These are phyloP conservation scores for Pachyrhynchus sulphureomaculatus DNA, from an alignment of 1,140 invertebrate species.

Conservation along the genomic window DNA sequence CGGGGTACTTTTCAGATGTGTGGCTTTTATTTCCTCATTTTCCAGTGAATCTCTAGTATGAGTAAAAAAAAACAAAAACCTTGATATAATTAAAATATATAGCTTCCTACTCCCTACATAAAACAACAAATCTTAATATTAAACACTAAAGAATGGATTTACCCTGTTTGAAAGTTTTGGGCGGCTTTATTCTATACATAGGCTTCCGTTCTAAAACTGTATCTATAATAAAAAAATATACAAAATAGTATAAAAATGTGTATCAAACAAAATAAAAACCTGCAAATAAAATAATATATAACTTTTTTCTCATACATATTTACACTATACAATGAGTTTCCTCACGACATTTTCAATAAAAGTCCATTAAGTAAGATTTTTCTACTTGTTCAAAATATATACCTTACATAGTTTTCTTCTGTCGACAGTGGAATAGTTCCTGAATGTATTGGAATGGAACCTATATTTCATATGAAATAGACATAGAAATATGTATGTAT, in stretches of 20 bases:
- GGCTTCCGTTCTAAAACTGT: slow-evolving; percentile 54
- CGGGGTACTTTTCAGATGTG: slow-evolving; percentile 1
- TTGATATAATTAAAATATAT: neutral
- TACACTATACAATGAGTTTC: slow-evolving; percentile 7
- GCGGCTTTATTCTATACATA: slow-evolving; percentile 54
- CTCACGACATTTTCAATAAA: no score
- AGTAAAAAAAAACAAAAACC: slow-evolving; percentile 2
- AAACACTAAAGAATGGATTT: slow-evolving; percentile 42
- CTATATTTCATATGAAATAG: no score
- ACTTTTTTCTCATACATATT: slow-evolving; percentile 24
- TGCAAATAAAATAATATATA: slow-evolving; percentile 15
- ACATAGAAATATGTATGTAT: no score
- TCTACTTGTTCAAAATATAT: no score
- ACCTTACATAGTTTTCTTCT: no score
- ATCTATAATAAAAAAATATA: slow-evolving; percentile 55
- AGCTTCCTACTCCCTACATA: slow-evolving; percentile 10
- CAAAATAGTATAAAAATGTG: slow-evolving; percentile 16
- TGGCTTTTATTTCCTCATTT: slow-evolving; percentile 3
- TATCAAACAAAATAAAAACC: slow-evolving; percentile 7
- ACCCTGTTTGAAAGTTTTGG: slow-evolving; percentile 61
- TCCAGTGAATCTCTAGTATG: slow-evolving; percentile 15
- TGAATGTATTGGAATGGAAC: no score
- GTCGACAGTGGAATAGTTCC: no score
- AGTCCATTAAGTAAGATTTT: neutral
- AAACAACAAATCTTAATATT: slow-evolving; percentile 1